Conservation (phyloP, 2,888 invertebrate species). For the Sarcophaga variegata region DNA sequence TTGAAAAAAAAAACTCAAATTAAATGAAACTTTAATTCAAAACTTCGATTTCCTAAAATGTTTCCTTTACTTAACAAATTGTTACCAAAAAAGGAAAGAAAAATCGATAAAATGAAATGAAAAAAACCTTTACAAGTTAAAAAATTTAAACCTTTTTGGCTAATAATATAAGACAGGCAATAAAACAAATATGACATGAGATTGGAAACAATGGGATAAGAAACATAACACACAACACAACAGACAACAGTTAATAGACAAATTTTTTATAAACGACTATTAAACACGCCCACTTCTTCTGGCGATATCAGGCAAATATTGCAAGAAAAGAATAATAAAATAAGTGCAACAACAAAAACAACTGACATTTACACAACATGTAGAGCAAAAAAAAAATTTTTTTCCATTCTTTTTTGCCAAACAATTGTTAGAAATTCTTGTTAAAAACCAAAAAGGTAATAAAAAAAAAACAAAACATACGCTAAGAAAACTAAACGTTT, state of each 20-base stretch:
- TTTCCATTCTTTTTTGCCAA: constrained; percentile 29
- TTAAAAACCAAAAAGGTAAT: constrained; percentile 20
- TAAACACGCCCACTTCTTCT: constrained; percentile 56
- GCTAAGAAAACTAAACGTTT: constrained; percentile 24
- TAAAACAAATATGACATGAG: constrained; percentile 40
- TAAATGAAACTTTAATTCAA: no score
- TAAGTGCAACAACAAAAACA: background rate
- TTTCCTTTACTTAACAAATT: background rate
- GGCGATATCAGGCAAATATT: constrained; percentile 12
- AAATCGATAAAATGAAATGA: no score
- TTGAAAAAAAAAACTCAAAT: no score
- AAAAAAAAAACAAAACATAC: constrained; percentile 7
- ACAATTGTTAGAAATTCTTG: constrained; percentile 54
- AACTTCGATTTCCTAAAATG: no score
- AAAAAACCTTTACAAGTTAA: background rate
- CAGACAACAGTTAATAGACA: background rate
- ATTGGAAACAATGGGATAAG: constrained; percentile 54
- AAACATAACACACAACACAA: background rate
- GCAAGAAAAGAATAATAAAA: constrained; percentile 1
- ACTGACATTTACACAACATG: constrained; percentile 57
- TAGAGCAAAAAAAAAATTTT: constrained; percentile 23
- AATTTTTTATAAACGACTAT: constrained; percentile 41
- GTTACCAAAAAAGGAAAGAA: background rate
- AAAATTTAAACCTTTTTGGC: background rate
- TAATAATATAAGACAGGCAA: background rate